A percentile compares a stretch with the other conserved stretches of the same genome.
phyloP scores from a whole-genome alignment of 2,113 vertebrate species.

The Pyxicephalus adspersus region DNA sequence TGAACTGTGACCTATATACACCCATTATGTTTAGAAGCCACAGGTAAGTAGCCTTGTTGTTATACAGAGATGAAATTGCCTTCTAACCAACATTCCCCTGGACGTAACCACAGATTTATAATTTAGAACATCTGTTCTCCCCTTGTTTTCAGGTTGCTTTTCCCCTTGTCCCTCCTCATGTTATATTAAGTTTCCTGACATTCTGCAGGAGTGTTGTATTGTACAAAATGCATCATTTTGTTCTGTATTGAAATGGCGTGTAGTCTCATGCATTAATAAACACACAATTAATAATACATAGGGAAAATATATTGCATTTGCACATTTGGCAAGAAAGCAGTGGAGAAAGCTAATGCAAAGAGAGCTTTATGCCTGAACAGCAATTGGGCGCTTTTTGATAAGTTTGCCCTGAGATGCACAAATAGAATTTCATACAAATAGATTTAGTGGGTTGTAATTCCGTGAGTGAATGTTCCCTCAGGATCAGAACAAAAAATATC shows the following conservation, averaged over 20 bases:
- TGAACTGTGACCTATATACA: constrained; percentile 2
- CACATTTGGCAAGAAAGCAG: constrained; percentile 55
- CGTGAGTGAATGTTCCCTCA: constrained; percentile 45
- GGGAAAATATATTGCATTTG: constrained; percentile 55
- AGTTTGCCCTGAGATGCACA: constrained; percentile 51
- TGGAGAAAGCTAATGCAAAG: constrained; percentile 55
- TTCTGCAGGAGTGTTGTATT: constrained; percentile 49
- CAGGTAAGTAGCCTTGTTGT: background rate
- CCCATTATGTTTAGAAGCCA: background rate
- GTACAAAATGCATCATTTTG: constrained; percentile 57
- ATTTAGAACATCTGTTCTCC: constrained; percentile 32
- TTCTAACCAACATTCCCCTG: background rate
- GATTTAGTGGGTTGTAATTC: constrained; percentile 40
- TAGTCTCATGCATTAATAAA: constrained; percentile 56
- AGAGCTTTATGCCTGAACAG: constrained; percentile 55
- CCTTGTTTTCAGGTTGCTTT: constrained; percentile 9
- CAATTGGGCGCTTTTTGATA: constrained; percentile 44
- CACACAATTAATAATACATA: constrained; percentile 55
- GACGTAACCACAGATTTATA: constrained; percentile 25
- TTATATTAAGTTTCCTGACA: constrained; percentile 53
- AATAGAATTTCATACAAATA: constrained; percentile 56
- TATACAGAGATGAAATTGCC: background rate
- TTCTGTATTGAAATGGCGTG: constrained; percentile 55
- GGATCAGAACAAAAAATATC: constrained; percentile 45
- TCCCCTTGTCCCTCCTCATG: constrained; percentile 19